Conservation (phyloP, 2,113 vertebrate genomes). For the Sterrhoptilus dennistouni region DNA sequence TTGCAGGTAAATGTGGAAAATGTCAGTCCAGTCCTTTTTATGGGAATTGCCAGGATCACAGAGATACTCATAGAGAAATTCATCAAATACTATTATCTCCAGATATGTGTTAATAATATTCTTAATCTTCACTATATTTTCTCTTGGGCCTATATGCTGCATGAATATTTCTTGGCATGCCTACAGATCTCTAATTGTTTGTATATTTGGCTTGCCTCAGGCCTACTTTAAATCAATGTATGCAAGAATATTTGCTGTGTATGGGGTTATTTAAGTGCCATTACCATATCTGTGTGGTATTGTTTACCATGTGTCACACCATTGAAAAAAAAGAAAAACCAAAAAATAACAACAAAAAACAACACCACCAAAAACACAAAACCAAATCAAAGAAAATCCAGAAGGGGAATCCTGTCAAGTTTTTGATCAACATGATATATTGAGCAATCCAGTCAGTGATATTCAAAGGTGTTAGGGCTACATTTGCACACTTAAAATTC, state of each 20-base stretch:
- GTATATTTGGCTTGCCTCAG: constrained; percentile 23
- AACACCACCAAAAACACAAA: background rate
- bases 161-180: constrained; percentile 29
- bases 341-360: background rate
- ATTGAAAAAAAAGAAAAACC: background rate
- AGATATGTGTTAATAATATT: constrained; percentile 2
- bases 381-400: background rate
- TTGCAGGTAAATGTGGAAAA: background rate
- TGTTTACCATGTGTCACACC: background rate
- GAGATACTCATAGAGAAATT: background rate
- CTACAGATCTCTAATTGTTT: constrained; percentile 34
- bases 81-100: background rate
- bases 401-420: background rate
- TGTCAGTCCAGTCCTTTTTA: background rate
- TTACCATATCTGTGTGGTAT: background rate
- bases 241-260: background rate
- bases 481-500: background rate
- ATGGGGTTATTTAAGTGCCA: background rate
- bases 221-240: background rate
- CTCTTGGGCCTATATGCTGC: constrained; percentile 33
- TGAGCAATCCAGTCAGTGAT: background rate
- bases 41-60: background rate
- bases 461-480: background rate
- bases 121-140: constrained; percentile 37
- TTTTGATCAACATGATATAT: background rate